A percentile compares a stretch with the other conserved stretches of the same genome.
Evolutionary conservation across 2,888 invertebrate genomes (phyloP).

Genomic region (Nymphalis c-album): DNA sequence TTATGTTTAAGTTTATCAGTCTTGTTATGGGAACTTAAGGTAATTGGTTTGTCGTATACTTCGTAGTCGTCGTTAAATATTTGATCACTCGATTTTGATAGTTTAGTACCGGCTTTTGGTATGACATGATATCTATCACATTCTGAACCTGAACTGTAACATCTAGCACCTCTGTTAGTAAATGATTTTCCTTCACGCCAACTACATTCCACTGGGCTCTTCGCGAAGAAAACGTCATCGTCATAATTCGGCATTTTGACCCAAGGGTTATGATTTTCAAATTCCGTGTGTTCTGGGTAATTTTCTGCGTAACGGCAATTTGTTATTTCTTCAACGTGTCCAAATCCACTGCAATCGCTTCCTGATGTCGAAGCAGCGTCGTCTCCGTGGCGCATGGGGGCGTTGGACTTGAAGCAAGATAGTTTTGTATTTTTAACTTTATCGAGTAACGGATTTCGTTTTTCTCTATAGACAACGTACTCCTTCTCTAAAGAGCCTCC

Average conservation of each 20-base stretch:
- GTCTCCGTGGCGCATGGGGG: constrained; percentile 75
- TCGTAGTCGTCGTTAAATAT: constrained; percentile 79
- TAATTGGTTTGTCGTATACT: constrained; percentile 57
- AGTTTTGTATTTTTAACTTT: constrained; percentile 86
- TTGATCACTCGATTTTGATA: constrained; percentile 80
- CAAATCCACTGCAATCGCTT: constrained; percentile 78
- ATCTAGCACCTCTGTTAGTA: constrained; percentile 68
- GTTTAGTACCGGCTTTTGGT: constrained; percentile 69
- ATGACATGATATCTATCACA: constrained; percentile 74
- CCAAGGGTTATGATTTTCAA: constrained; percentile 78
- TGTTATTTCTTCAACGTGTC: constrained; percentile 68
- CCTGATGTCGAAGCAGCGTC: constrained; percentile 78
- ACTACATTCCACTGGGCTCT: constrained; percentile 65
- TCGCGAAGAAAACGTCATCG: constrained; percentile 74
- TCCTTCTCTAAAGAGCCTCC: constrained; percentile 81
- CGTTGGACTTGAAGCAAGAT: constrained; percentile 84
- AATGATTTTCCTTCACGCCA: constrained; percentile 72
- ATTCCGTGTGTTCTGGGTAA: constrained; percentile 70
- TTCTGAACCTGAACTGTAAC: constrained; percentile 78
- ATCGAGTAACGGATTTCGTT: constrained; percentile 85
- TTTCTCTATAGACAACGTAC: constrained; percentile 82
- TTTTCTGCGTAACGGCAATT: constrained; percentile 64
- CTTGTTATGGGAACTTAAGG: constrained; percentile 70
- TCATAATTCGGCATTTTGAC: constrained; percentile 74
- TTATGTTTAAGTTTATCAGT: constrained; percentile 75